Evolutionary conservation across 2,888 invertebrate species (phyloP), one percentile per base, ranked within the genome.

Genomic region (Thymelicus lineola): DNA sequence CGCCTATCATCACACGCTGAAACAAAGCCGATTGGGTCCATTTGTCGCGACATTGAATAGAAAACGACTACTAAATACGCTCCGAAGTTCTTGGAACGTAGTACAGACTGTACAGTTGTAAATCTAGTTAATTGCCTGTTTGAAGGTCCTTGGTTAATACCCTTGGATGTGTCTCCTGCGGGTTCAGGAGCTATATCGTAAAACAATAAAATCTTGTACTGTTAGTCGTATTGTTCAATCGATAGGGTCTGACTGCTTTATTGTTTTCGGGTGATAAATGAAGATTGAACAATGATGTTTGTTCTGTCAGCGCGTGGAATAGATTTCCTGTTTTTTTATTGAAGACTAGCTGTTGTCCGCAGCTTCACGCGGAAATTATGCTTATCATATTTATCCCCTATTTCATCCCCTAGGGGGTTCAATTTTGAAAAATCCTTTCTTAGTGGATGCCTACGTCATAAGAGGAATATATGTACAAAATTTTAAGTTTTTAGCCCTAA

Each of bases 191-290:
- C 91, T 77, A 72, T 28, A 85, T 80, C 76, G 86, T 93, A 91
- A 92, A 92, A 91, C 90, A 92, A 93, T 92, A 90, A 91, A 91
- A 84, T 82, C 83, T 85, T 86, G 82, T 88, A 88, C 89, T 86
- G 88, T 90, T 89, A 89, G 77, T 77, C 78, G 79, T 81, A 84
- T 90, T 90, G 86, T 88, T 73, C 71, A 81, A 86, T 81, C 75
- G 80, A 79, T 85, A 85, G 88, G 82, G 84, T 82, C 80, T 73
- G 5, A 28, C 53, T 50, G 46, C 66, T 72, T 76, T 77, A 83
- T 93, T 90, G 90, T 91, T 87, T 86, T 77, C 74, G 74, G 76
- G 78, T 85, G 84, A 91, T 86, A 91, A 92, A 91, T 89, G 90
- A 89, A 58, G 84, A 76, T 84, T 84, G 82, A 82, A 88, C 87